Evolutionary conservation across 2,888 invertebrate species (phyloP), one percentile per base, ranked within the genome.

Genomic region (Amiota mariae): DNA sequence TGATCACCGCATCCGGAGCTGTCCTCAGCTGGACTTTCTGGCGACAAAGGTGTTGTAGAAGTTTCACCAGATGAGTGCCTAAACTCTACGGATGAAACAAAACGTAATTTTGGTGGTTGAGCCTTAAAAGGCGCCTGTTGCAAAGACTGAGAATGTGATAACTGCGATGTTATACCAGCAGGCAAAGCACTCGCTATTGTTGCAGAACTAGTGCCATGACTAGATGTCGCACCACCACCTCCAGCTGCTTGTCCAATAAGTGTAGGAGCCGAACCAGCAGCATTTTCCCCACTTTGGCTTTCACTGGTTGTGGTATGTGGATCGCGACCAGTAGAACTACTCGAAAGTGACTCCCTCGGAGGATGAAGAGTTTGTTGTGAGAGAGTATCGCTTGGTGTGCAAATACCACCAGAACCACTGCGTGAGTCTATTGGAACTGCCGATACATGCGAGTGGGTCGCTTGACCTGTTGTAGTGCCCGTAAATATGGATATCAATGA

Each of bases 31-130:
- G 93, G 94, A 88, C 93, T 94, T 80, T 92, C 93, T 20, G 95
- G 95, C 61, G 95, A 95, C 75, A 95, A 89, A 0, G 95, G 94
- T 59, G 94, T 94, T 77, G 92, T 93, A 20, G 94, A 93, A 24
- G 94, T 94, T 89, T 95, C 96, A 66, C 95, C 96, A 90, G 95
- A 94, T 77, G 94, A 94, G 88, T 94, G 93, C 87, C 94, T 94
- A 90, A 94, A 94, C 89, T 95, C 95, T 83, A 96, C 95, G 66
- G 95, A 95, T 78, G 95, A 93, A 73, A 95, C 95, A 91, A 95
- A 95, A 81, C 95, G 93, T 79, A 95, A 91, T 91, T 95, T 95
- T 78, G 94, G 94, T 84, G 92, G 90, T 75, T 90, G 90, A 0
- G 87, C 88, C 76, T 90, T 90, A 71, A 88, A 89, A 0, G 89